phyloP scores from a whole-genome alignment of 1,140 invertebrate genomes.

The Augochlora pura region DNA sequence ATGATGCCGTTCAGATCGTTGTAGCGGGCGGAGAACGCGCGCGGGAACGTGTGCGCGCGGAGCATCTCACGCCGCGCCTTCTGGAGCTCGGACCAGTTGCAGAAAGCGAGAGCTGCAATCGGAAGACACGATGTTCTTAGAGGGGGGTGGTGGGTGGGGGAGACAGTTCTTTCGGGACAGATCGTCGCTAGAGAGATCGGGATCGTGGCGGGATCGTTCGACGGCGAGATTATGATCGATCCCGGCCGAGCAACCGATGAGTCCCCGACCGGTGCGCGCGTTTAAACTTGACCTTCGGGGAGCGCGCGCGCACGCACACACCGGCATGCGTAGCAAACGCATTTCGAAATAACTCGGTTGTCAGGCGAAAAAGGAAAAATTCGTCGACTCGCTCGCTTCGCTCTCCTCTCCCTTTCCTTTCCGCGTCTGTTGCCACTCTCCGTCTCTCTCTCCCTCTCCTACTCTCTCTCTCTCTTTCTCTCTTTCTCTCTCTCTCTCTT shows the following conservation, averaged over 20 bases:
- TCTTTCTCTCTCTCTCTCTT: neutral
- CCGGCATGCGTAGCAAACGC: neutral
- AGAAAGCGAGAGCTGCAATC: slow-evolving; percentile 89
- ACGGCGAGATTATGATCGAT: slow-evolving; percentile 13
- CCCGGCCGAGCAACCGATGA: neutral
- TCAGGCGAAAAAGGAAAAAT: slow-evolving; percentile 40
- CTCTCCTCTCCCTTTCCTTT: slow-evolving; percentile 35
- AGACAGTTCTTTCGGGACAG: neutral
- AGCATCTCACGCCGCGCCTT: slow-evolving; percentile 89
- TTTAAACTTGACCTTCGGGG: slow-evolving; percentile 53
- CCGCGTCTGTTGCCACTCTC: neutral
- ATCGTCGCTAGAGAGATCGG: too few relatives aligned
- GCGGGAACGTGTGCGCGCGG: slow-evolving; percentile 88
- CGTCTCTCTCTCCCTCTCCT: neutral
- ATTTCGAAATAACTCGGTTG: slow-evolving; percentile 43
- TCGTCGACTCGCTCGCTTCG: slow-evolving; percentile 22
- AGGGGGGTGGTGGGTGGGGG: too few relatives aligned
- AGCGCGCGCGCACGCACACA: slow-evolving; percentile 6
- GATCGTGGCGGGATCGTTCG: too few relatives aligned
- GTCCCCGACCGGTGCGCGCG: neutral
- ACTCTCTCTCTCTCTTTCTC: neutral
- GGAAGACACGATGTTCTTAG: neutral
- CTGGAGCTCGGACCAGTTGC: slow-evolving; percentile 92
- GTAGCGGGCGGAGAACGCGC: slow-evolving; percentile 86
- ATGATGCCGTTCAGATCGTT: slow-evolving; percentile 84